Evolutionary conservation across 2,888 invertebrate genomes (phyloP).

Genomic region (Plebejus argus): DNA sequence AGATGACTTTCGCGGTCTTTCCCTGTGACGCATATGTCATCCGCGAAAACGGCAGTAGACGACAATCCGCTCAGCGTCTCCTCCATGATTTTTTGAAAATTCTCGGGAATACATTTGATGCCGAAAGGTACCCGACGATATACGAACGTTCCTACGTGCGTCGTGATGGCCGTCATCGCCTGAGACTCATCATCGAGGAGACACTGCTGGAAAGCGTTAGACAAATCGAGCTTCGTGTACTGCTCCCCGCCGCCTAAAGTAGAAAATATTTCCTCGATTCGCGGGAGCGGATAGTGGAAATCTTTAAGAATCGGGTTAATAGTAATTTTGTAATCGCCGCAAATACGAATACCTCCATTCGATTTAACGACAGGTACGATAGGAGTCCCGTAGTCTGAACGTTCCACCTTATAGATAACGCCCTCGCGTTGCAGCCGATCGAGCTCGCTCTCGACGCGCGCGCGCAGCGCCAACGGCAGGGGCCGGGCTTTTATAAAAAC

Average conservation of each 20-base stretch:
- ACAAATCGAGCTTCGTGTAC: constrained; percentile 44
- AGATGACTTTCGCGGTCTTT: background rate
- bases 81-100: constrained; percentile 20
- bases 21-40: background rate
- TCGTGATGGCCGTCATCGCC: constrained; percentile 43
- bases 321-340: constrained; percentile 46
- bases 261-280: constrained; percentile 41
- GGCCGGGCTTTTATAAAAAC: constrained; percentile 41
- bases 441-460: constrained; percentile 43
- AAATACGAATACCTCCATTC: constrained; percentile 40
- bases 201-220: constrained; percentile 43
- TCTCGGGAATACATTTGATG: background rate
- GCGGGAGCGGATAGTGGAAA: constrained; percentile 42
- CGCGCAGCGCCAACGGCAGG: constrained; percentile 44
- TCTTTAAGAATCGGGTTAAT: constrained; percentile 43
- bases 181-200: constrained; percentile 40
- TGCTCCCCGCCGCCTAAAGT: constrained; percentile 41
- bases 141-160: constrained; percentile 40
- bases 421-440: constrained; percentile 43
- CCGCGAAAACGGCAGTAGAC: background rate
- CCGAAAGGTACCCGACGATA: background rate
- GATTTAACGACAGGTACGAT: constrained; percentile 39
- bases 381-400: too few species aligned
- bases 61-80: background rate
- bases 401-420: constrained; percentile 44